A percentile compares a stretch with the other conserved stretches of the same genome.
phyloP scores from a whole-genome alignment of 2,113 vertebrate genomes.

The Ranitomeya imitator region DNA sequence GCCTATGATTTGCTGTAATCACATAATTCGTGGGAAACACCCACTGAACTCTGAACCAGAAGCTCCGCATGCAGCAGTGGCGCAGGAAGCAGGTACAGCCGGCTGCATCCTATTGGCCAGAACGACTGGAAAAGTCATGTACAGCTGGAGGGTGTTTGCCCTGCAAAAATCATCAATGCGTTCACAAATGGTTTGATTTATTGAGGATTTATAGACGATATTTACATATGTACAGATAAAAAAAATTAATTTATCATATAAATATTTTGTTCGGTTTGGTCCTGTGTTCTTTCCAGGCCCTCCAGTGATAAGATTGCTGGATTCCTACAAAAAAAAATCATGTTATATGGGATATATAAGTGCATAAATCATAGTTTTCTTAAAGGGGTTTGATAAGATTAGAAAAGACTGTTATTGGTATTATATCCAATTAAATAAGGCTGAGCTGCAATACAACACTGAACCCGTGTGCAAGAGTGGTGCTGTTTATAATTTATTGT shows the following conservation, averaged over 20 bases:
- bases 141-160: not conserved
- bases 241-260: slow-evolving; percentile 7
- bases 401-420: not conserved
- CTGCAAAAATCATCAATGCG: not conserved
- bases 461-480: too few species aligned
- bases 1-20: too few species aligned
- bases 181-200: not conserved
- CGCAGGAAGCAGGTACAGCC: too few species aligned
- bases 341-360: not conserved
- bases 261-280: not conserved
- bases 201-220: not conserved
- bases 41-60: too few species aligned
- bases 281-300: not conserved
- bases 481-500: too few species aligned
- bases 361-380: not conserved
- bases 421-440: not conserved
- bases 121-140: not conserved
- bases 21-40: too few species aligned
- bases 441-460: too few species aligned
- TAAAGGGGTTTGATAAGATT: not conserved
- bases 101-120: too few species aligned
- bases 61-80: too few species aligned
- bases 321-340: not conserved
- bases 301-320: not conserved
- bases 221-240: not conserved